phyloP scores from a whole-genome alignment of 2,797 vertebrate species.

The Nothura maculosa region DNA sequence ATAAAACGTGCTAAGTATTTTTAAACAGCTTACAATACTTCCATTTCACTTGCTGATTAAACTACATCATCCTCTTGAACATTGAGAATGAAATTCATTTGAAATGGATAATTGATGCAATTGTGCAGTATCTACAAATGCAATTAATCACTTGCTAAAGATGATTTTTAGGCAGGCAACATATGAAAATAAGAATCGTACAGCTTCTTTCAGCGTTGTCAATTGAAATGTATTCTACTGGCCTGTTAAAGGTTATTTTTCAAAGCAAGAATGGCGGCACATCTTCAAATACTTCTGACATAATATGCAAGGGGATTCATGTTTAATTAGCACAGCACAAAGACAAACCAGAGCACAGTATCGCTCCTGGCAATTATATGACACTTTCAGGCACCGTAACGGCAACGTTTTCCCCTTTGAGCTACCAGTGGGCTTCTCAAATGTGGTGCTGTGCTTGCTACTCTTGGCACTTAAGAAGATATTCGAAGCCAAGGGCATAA shows the following conservation, averaged over 20 bases:
- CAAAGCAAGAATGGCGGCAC: background rate
- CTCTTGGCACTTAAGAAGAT: background rate
- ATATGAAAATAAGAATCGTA: conserved; percentile 41
- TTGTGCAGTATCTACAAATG: conserved; percentile 51
- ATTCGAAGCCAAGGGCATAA: background rate
- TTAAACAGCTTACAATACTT: conserved; percentile 53
- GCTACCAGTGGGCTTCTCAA: background rate
- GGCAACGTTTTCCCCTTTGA: background rate
- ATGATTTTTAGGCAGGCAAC: conserved; percentile 41
- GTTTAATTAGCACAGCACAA: conserved; percentile 53
- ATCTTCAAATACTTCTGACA: conserved; percentile 52
- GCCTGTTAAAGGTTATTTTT: conserved; percentile 29
- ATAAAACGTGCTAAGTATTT: conserved; percentile 20
- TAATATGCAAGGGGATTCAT: conserved; percentile 27
- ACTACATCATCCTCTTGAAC: conserved; percentile 54
- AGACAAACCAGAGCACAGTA: conserved; percentile 25
- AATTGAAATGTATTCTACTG: conserved; percentile 49
- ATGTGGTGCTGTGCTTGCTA: background rate
- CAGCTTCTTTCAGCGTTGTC: conserved; percentile 21
- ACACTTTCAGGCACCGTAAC: conserved; percentile 19
- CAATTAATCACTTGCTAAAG: conserved; percentile 49
- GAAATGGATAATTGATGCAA: conserved; percentile 60
- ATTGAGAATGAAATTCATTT: conserved; percentile 43
- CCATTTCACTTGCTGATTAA: conserved; percentile 67
- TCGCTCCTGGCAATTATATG: background rate